Evolutionary conservation across 2,797 vertebrate species (phyloP).

Genomic region (Myotis planiceps): DNA sequence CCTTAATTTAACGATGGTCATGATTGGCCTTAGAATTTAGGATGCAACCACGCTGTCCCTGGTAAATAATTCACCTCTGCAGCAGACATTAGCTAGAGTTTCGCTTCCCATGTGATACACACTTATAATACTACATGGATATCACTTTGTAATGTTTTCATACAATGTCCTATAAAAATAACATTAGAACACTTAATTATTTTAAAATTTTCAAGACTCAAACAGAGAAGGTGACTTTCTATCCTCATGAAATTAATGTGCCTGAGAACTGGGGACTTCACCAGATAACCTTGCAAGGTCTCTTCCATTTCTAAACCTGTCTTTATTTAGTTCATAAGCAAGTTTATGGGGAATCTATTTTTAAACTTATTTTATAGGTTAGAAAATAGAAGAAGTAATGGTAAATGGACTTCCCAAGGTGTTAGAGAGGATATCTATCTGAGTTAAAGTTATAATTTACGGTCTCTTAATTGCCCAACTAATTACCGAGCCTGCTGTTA

Average conservation of each 20-base stretch:
- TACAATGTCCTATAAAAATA: constrained; percentile 31
- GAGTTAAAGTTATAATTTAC: constrained; percentile 76
- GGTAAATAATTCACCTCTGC: background rate
- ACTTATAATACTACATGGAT: background rate
- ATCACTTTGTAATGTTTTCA: background rate
- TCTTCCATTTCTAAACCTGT: background rate
- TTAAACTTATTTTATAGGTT: constrained; percentile 65
- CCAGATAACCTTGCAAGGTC: constrained; percentile 11
- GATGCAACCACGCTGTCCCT: background rate
- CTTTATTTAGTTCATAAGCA: constrained; percentile 43
- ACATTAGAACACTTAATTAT: background rate
- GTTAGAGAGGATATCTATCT: constrained; percentile 68
- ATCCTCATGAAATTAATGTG: constrained; percentile 27
- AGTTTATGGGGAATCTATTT: constrained; percentile 59
- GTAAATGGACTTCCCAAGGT: constrained; percentile 77
- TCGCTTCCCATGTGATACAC: background rate
- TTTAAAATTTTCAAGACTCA: background rate
- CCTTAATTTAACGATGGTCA: background rate
- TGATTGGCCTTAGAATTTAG: constrained; percentile 33
- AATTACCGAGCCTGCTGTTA: constrained; percentile 77
- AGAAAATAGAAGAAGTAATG: constrained; percentile 62
- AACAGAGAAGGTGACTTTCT: background rate
- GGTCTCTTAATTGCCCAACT: constrained; percentile 75
- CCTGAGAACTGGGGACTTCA: background rate
- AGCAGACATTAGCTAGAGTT: background rate